phyloP scores from a whole-genome alignment of 2,888 invertebrate species.

The Eretmocerus hayati region DNA sequence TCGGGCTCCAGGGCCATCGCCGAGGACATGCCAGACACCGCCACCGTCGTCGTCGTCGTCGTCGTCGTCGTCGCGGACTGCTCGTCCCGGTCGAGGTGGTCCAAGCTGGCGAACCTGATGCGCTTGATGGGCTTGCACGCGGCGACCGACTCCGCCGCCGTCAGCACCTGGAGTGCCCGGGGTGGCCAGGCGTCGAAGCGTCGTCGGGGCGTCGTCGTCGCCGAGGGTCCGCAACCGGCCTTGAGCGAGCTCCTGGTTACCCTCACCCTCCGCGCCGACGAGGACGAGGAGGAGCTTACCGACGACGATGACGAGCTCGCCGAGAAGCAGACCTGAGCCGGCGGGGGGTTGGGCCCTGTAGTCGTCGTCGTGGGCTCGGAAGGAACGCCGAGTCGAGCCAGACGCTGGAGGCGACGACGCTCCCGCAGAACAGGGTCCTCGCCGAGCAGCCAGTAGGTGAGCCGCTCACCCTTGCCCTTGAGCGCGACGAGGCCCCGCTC shows the following conservation, averaged over 20 bases:
- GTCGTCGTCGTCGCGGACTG: constrained; percentile 11
- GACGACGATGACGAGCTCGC: neutral
- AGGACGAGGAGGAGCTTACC: too few species aligned
- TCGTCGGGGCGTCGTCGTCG: neutral
- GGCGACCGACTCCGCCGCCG: too few species aligned
- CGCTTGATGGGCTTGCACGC: constrained; percentile 81
- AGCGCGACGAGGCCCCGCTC: constrained; percentile 72
- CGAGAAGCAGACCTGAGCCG: too few species aligned
- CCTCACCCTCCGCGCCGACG: too few species aligned
- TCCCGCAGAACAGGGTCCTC: constrained; percentile 61
- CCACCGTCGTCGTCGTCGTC: constrained; percentile 52
- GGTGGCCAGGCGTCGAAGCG: neutral
- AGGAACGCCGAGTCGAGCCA: constrained; percentile 39
- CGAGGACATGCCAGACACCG: too few species aligned
- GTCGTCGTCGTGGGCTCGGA: constrained; percentile 7
- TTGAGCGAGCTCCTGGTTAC: constrained; percentile 64
- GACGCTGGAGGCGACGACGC: constrained; percentile 51
- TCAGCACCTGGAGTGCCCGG: too few species aligned
- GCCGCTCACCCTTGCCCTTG: constrained; percentile 78
- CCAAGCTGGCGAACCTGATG: constrained; percentile 69
- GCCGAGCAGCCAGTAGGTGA: constrained; percentile 77
- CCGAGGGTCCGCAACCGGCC: too few species aligned
- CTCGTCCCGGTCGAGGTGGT: constrained; percentile 52
- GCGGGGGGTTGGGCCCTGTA: neutral
- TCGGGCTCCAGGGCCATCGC: too few species aligned